Percentiles rank a stretch among this genome's conserved stretches.
These are phyloP conservation scores for Netelia fuscicornis DNA, from an alignment of 2,888 invertebrate genomes.

Conservation along the genomic window DNA sequence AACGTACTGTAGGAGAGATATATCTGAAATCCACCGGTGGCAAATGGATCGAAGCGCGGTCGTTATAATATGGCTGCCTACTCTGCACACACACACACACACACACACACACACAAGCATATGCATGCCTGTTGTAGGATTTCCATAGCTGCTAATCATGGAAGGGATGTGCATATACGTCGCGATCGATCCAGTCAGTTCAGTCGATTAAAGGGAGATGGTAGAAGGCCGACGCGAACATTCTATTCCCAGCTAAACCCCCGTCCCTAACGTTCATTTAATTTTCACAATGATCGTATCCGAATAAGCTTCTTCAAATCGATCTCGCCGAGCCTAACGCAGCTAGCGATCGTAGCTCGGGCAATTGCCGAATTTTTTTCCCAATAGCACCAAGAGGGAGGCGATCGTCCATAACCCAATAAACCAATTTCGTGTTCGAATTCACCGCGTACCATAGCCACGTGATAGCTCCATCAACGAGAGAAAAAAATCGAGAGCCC, in stretches of 20 bases:
- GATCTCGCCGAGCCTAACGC: no score
- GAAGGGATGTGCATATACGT: constrained; percentile 21
- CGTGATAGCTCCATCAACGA: background rate
- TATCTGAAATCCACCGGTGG: constrained; percentile 35
- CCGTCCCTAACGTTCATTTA: no score
- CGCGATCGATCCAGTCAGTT: constrained; percentile 1
- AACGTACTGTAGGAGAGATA: constrained; percentile 41
- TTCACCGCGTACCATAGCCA: background rate
- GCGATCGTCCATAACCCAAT: constrained; percentile 18
- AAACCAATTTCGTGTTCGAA: constrained; percentile 20
- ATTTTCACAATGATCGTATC: no score
- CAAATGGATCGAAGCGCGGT: constrained; percentile 42
- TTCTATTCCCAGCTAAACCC: no score
- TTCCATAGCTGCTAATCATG: constrained; percentile 2
- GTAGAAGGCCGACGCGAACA: background rate
- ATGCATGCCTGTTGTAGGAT: background rate
- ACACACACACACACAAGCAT: background rate
- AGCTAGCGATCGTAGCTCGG: no score
- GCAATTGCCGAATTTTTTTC: background rate
- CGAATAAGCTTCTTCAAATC: no score
- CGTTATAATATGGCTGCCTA: constrained; percentile 48
- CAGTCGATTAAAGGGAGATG: background rate
- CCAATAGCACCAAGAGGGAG: background rate
- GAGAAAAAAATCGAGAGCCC: background rate
- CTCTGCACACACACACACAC: constrained; percentile 1